A percentile compares a stretch with the other conserved stretches of the same genome.
These are phyloP conservation scores for Eurytoma adleriae DNA, from an alignment of 2,888 invertebrate genomes.

Conservation along the genomic window DNA sequence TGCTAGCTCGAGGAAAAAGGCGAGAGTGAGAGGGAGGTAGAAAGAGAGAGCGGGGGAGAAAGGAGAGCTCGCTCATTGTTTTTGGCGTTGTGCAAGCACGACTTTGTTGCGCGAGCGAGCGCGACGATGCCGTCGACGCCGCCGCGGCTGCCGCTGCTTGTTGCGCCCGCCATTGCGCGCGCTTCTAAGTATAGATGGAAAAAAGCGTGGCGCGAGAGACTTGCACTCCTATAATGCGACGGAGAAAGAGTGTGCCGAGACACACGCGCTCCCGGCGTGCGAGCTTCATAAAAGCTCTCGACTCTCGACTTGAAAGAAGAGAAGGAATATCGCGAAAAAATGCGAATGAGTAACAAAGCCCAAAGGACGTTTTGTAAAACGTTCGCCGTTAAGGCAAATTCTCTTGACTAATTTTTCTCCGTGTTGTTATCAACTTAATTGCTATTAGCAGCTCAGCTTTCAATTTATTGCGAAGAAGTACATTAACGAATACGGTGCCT, in stretches of 20 bases:
- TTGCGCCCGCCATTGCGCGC: constrained; percentile 38
- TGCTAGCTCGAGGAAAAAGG: constrained; percentile 46
- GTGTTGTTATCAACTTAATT: constrained; percentile 36
- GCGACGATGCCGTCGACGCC: not conserved
- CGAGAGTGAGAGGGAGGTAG: too few relatives aligned
- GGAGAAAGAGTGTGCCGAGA: too few relatives aligned
- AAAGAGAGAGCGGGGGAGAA: constrained; percentile 41
- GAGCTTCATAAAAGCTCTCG: constrained; percentile 54
- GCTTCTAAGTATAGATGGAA: constrained; percentile 46
- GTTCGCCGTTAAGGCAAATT: not conserved
- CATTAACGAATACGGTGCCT: too few relatives aligned
- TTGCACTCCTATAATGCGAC: constrained; percentile 20
- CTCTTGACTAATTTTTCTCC: constrained; percentile 3
- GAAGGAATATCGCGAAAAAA: constrained; percentile 34
- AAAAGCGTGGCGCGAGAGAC: constrained; percentile 23
- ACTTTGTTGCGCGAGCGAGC: constrained; percentile 47
- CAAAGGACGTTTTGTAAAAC: constrained; percentile 27
- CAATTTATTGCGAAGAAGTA: too few relatives aligned
- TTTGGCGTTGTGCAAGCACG: constrained; percentile 57
- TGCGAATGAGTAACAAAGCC: constrained; percentile 50
- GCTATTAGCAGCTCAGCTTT: too few relatives aligned
- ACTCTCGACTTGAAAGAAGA: constrained; percentile 8
- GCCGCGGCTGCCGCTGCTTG: constrained; percentile 42
- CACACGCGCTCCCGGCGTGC: constrained; percentile 12
- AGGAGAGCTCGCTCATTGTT: constrained; percentile 60